phyloP scores from a whole-genome alignment of 2,797 vertebrate species.

The Capromys pilorides region DNA sequence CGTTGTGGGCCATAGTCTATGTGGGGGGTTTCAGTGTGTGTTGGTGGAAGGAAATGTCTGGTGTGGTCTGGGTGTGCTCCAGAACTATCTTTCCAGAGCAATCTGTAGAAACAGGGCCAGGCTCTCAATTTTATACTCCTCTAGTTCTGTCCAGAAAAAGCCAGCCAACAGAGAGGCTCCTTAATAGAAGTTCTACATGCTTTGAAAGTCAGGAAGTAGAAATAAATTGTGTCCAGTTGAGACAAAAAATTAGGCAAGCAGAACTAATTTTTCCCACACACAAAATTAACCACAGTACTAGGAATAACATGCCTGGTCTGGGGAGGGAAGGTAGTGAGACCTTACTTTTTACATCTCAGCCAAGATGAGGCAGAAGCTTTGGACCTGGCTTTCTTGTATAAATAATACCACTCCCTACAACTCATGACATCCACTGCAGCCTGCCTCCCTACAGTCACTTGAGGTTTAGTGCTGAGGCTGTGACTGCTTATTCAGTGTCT shows the following conservation, averaged over 20 bases:
- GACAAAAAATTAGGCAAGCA: constrained; percentile 57
- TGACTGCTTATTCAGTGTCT: background rate
- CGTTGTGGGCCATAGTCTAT: rapidly evolving
- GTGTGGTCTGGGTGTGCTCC: background rate
- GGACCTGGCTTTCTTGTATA: background rate
- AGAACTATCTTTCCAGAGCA: background rate
- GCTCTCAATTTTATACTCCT: background rate
- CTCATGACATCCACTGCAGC: rapidly evolving
- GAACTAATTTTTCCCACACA: constrained; percentile 54
- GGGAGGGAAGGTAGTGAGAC: background rate
- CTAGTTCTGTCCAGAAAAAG: background rate
- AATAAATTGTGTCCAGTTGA: background rate
- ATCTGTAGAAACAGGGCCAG: background rate
- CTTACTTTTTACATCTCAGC: constrained; percentile 17
- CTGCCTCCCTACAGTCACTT: background rate
- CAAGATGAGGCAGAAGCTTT: background rate
- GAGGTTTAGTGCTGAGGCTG: background rate
- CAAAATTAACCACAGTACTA: constrained; percentile 43
- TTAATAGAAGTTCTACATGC: background rate
- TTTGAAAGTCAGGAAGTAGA: constrained; percentile 40
- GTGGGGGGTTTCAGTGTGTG: rapidly evolving
- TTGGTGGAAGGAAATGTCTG: background rate
- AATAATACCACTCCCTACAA: background rate
- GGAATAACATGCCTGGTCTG: background rate
- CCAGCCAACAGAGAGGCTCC: background rate